Percentiles rank a stretch among this genome's conserved stretches.
phyloP scores from a whole-genome alignment of 1,140 invertebrate species.

The Chelonus insularis region DNA sequence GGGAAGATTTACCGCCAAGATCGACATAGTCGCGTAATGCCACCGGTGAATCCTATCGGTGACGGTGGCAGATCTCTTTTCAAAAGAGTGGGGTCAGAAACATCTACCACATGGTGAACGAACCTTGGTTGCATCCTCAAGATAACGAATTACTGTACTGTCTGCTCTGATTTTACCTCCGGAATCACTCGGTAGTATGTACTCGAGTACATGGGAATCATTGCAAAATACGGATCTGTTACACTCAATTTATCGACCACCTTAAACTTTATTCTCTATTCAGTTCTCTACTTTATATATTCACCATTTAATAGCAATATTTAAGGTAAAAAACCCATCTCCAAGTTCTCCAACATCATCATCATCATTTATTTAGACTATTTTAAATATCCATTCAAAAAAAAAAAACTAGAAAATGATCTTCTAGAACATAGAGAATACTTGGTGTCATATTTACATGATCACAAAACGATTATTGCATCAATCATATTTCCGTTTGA shows the following conservation, averaged over 20 bases:
- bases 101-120: not conserved
- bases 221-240: constrained; percentile 27
- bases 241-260: constrained; percentile 18
- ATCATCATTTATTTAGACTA: too few relatives aligned
- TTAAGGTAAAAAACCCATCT: too few relatives aligned
- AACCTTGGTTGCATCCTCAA: constrained; percentile 18
- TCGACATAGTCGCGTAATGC: constrained; percentile 30
- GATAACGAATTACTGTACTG: constrained; percentile 27
- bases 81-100: constrained; percentile 1
- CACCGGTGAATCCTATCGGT: constrained; percentile 28
- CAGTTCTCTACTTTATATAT: not conserved
- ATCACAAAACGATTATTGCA: constrained; percentile 1
- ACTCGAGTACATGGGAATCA: constrained; percentile 21
- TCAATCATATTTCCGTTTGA: not conserved
- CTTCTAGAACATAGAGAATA: too few relatives aligned
- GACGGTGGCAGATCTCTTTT: constrained; percentile 5
- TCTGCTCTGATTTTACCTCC: constrained; percentile 25
- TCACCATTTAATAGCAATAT: not conserved
- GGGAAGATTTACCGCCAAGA: constrained; percentile 33
- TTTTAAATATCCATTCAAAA: too few relatives aligned
- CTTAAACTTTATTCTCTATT: constrained; percentile 10
- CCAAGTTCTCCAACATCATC: too few relatives aligned
- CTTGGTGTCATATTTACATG: too few relatives aligned
- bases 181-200: constrained; percentile 14
- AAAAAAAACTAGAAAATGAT: too few relatives aligned